Base-by-base conservation (phyloP, 2,113 vertebrate species). In the Cebidichthys violaceus region DNA sequence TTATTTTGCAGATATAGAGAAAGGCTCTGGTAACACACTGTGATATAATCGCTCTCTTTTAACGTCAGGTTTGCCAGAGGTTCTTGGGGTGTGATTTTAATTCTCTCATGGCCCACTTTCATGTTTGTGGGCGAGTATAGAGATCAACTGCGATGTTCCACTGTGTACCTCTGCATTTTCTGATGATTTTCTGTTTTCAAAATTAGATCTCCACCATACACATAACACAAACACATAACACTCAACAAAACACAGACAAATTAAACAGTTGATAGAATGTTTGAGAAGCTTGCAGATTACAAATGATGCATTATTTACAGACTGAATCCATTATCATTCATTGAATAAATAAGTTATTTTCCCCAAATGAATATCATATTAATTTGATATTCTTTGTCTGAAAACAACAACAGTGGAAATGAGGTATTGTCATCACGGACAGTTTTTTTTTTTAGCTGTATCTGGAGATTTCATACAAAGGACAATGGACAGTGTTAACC, bases 401-500 rank as follows among this genome's bases (percentile, higher is more conserved):
- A 57, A 70, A 57, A 29, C 9, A 62, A 41, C 35, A 67, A 37
- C 9, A 70, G 14, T n/a, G 9, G 2, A 64, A 31, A n/a, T 31
- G 29, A 61, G 13, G 4, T 35, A 24, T 69, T 82, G 8, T 61
- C 17, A 39, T 33, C 60, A 45, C n/a, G n/a, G n/a, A 45, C 39
- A 59, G 47, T 22, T 70, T 31, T 66, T 55, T 65, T 66, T 55
- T 61, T 17, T 4, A 57, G 37, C 68, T 41, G 45, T 45, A 7
- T 82, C 24, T 77, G 64, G 20, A 7, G n/a, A 68, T 77, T 55
- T 73, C 33, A 57, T 29, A n/a, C 11, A 65, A n/a, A 67, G 60
- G 35, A 81, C 27, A 76, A 39, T 83, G 76, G 41, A 79, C 84
- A 88, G 37, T 59, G 27, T 75, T 78, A 77, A 50, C 77, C 47